Conservation (phyloP, 2,797 vertebrate species). For the Falco novaeseelandiae region DNA sequence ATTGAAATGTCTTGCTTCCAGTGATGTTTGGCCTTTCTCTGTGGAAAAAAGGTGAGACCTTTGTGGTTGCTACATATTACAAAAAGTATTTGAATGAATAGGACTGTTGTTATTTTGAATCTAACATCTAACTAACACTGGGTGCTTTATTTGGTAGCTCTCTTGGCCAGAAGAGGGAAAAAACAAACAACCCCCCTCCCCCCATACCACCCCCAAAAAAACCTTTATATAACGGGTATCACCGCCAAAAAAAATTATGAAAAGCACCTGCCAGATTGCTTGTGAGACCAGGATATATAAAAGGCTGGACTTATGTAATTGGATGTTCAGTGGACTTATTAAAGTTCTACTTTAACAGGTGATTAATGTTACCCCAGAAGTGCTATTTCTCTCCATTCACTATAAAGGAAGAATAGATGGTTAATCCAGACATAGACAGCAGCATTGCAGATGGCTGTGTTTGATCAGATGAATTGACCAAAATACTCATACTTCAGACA, state of each 20-base stretch:
- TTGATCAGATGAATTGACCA: background rate
- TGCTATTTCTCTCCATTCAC: background rate
- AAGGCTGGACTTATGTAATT: background rate
- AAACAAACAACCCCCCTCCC: background rate
- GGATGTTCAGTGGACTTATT: background rate
- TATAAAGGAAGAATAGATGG: background rate
- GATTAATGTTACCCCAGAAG: background rate
- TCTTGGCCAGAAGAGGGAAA: background rate
- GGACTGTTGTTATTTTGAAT: background rate
- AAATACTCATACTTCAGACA: background rate
- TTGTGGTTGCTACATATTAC: background rate
- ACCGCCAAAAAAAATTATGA: background rate
- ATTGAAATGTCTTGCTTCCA: background rate
- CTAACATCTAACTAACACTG: background rate
- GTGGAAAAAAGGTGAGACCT: background rate
- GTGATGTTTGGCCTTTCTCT: background rate
- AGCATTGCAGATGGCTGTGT: background rate
- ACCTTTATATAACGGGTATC: background rate
- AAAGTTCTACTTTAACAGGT: background rate
- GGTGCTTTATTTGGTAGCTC: background rate
- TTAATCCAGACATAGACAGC: background rate
- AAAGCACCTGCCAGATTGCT: background rate
- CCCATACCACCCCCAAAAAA: fast-evolving
- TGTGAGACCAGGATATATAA: background rate
- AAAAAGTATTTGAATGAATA: background rate